phyloP scores from a whole-genome alignment of 2,888 invertebrate genomes.

The Nyleta sp. region DNA sequence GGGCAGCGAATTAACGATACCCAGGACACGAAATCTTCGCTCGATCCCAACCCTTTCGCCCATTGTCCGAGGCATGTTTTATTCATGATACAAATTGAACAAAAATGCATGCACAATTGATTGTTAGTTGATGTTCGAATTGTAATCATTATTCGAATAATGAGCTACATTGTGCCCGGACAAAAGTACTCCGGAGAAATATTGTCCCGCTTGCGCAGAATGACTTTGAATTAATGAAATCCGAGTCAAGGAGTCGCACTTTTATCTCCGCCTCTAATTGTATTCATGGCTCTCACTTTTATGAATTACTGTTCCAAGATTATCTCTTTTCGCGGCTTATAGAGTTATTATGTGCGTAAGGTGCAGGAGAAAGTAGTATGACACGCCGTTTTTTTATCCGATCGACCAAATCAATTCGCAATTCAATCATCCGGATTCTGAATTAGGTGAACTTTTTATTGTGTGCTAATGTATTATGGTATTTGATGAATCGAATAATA shows the following conservation, averaged over 20 bases:
- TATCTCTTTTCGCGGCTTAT: slow-evolving; percentile 24
- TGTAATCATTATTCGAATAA: slow-evolving; percentile 44
- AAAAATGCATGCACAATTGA: slow-evolving; percentile 37
- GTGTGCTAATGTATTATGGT: slow-evolving; percentile 19
- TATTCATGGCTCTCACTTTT: too few relatives aligned
- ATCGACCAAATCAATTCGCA: too few relatives aligned
- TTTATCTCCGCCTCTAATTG: slow-evolving; percentile 23
- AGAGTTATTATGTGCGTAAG: not conserved
- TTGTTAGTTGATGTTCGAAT: slow-evolving; percentile 38
- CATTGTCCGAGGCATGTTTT: slow-evolving; percentile 1
- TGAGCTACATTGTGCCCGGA: slow-evolving; percentile 34
- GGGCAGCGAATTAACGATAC: slow-evolving; percentile 53
- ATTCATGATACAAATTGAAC: slow-evolving; percentile 45
- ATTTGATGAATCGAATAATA: slow-evolving; percentile 1
- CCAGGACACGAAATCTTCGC: slow-evolving; percentile 31
- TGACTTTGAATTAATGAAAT: slow-evolving; percentile 25
- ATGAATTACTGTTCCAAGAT: slow-evolving; percentile 20
- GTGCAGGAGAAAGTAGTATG: slow-evolving; percentile 19
- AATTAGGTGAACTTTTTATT: slow-evolving; percentile 16
- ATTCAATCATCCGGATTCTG: not conserved
- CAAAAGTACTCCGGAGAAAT: too few relatives aligned
- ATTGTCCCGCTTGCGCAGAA: too few relatives aligned
- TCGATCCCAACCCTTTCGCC: slow-evolving; percentile 25
- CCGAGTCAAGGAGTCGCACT: slow-evolving; percentile 2
- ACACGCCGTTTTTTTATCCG: slow-evolving; percentile 1